These are phyloP conservation scores for Trissoscelio sp. DNA, from an alignment of 2,888 invertebrate species.

Conservation along the genomic window DNA sequence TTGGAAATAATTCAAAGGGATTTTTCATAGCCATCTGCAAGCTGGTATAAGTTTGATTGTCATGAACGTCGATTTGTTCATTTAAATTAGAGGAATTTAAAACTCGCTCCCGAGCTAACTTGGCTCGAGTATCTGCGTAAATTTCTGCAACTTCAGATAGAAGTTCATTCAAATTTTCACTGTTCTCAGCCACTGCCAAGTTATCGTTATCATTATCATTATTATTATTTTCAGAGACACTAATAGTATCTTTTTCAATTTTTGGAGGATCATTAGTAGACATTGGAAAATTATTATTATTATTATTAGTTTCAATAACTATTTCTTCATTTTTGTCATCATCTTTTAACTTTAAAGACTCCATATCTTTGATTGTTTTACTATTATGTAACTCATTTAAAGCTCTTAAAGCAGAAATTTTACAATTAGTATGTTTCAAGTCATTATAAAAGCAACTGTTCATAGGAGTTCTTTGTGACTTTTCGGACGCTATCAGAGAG, in stretches of 20 bases:
- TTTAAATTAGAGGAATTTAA: slow-evolving; percentile 9
- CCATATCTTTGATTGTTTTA: slow-evolving; percentile 70
- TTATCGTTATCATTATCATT: no score
- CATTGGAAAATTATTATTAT: slow-evolving; percentile 20
- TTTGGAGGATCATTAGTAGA: neutral
- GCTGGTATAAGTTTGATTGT: slow-evolving; percentile 92
- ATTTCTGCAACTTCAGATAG: slow-evolving; percentile 86
- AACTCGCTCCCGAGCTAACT: slow-evolving; percentile 83
- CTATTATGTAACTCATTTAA: slow-evolving; percentile 78
- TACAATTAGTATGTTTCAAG: slow-evolving; percentile 69
- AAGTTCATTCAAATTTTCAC: slow-evolving; percentile 61
- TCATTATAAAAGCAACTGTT: slow-evolving; percentile 79
- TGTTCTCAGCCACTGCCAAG: neutral
- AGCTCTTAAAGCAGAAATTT: slow-evolving; percentile 79
- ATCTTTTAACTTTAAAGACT: slow-evolving; percentile 2
- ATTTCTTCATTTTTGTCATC: no score
- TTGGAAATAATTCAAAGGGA: slow-evolving; percentile 86
- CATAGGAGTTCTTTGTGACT: slow-evolving; percentile 71
- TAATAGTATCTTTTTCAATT: slow-evolving; percentile 34
- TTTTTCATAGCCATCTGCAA: slow-evolving; percentile 94
- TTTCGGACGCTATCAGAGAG: slow-evolving; percentile 81
- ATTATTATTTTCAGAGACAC: no score
- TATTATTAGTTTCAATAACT: no score
- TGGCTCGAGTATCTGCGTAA: slow-evolving; percentile 89
- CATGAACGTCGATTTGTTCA: slow-evolving; percentile 87